Base-by-base conservation (phyloP, 53 echinoderm and acorn worm species). In the Holothuria scabra region DNA sequence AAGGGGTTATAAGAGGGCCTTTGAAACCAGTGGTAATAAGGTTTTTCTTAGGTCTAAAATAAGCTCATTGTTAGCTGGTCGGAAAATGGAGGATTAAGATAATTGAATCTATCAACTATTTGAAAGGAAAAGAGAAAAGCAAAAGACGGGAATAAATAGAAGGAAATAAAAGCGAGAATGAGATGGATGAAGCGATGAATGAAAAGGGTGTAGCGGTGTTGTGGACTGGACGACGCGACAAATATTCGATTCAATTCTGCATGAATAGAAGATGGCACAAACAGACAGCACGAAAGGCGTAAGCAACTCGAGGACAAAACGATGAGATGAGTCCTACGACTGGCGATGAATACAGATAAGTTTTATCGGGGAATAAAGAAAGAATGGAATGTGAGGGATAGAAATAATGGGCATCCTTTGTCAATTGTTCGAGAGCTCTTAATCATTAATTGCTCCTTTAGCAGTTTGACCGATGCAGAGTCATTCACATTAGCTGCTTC, bases 391-490 rank as follows among this genome's bases (percentile, higher is more conserved):
- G 34, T 18, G 14, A 34, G 69, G 69, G 69, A 41, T 69, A 69
- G 69, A 37, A 37, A 69, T 69, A 69, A 69, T 69, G 69, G 69
- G 69, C 41, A 6, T 22, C 69, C 41, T 69, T 69, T 69, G 69
- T 69, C 22, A 12, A 22, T 22, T 44, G 30, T 37, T 44, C 35
- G 44, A 34, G 41, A 69, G 69, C 69, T 69, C 69, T 69, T 69
- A 69, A 69, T 69, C 69, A 41, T 69, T 69, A 69, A 69, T 69
- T 69, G 69, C 69, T 69, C 69, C 69, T 69, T 69, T 69, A n/a
- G 19, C 69, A 10, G 69, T 69, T 69, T 41, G 41, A 41, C 41
- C 41, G 41, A 41, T 41, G 41, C 41, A 41, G 41, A 41, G 10
- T 8, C 10, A 41, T 41, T 41, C 41, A 41, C 41, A 41, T 41